A percentile compares a stretch with the other conserved stretches of the same genome.
These are phyloP conservation scores for Thysanoteuthis rhombus DNA, from an alignment of 2,888 invertebrate genomes.

Conservation along the genomic window DNA sequence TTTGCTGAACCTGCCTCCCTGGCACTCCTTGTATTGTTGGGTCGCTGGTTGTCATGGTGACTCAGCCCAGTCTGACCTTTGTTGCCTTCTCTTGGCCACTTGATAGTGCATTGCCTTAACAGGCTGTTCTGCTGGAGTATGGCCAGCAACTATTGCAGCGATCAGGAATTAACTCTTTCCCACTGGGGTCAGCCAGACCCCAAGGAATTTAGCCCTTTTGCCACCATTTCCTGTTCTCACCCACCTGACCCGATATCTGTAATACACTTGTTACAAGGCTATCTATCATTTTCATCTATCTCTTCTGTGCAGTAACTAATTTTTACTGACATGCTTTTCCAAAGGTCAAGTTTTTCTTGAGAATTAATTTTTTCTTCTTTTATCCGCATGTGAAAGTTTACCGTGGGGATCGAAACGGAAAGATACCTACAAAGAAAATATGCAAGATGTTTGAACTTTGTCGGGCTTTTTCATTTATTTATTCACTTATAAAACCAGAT, in stretches of 20 bases:
- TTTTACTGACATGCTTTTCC: background rate
- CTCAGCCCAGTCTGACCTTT: constrained; percentile 22
- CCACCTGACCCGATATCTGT: background rate
- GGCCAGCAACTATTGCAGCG: background rate
- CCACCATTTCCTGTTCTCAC: background rate
- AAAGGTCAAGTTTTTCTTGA: background rate
- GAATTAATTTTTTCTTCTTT: background rate
- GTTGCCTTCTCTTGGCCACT: background rate
- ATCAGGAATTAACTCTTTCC: background rate
- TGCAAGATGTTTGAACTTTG: background rate
- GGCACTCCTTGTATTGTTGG: constrained; percentile 19
- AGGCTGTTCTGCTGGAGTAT: background rate
- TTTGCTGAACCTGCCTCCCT: background rate
- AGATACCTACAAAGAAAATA: background rate
- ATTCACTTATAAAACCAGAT: background rate
- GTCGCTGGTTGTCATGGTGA: constrained; percentile 21
- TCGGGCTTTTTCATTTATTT: background rate
- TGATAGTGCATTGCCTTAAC: constrained; percentile 12
- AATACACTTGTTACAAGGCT: background rate
- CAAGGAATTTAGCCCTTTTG: background rate
- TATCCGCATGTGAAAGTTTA: background rate
- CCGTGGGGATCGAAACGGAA: background rate
- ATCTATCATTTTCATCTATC: background rate
- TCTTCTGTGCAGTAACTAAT: background rate
- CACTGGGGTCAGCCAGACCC: background rate